A percentile compares a stretch with the other conserved stretches of the same genome.
These are phyloP conservation scores for Isichthys henryi DNA, from an alignment of 2,113 vertebrate species.

Conservation along the genomic window DNA sequence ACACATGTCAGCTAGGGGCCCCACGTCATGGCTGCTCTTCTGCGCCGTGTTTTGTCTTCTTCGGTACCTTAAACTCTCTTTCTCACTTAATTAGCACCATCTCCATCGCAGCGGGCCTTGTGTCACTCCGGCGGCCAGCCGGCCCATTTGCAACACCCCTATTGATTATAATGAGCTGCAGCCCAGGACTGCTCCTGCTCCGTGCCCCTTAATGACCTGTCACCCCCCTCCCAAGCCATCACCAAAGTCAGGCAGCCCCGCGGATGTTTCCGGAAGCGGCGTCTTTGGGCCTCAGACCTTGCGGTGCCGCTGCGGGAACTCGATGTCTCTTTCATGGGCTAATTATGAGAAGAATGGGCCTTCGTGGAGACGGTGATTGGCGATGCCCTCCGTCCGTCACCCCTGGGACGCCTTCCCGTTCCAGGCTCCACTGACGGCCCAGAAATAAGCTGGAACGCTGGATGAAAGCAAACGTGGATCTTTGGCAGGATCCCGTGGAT, in stretches of 20 bases:
- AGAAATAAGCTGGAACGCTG: neutral
- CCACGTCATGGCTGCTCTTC: neutral
- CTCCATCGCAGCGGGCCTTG: neutral
- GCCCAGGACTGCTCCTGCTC: neutral
- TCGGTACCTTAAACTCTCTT: neutral
- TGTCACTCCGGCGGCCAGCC: neutral
- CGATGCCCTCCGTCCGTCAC: neutral
- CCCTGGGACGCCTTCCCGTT: neutral
- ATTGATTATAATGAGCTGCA: conserved; percentile 23
- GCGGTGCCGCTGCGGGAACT: neutral
- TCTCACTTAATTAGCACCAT: conserved; percentile 14
- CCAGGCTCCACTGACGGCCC: neutral
- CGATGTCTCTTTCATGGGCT: neutral
- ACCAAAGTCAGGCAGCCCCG: neutral
- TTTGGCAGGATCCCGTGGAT: neutral
- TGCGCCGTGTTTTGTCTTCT: neutral
- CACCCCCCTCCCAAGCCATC: neutral
- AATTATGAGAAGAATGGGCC: neutral
- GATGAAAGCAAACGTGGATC: neutral
- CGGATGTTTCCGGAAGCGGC: neutral
- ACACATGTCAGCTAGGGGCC: neutral
- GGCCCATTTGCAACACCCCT: neutral
- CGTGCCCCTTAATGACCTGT: conserved; percentile 17
- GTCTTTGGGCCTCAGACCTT: neutral
- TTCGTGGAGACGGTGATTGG: neutral